These are phyloP conservation scores for Phymastichus coffea DNA, from an alignment of 1,140 invertebrate species.

Conservation along the genomic window DNA sequence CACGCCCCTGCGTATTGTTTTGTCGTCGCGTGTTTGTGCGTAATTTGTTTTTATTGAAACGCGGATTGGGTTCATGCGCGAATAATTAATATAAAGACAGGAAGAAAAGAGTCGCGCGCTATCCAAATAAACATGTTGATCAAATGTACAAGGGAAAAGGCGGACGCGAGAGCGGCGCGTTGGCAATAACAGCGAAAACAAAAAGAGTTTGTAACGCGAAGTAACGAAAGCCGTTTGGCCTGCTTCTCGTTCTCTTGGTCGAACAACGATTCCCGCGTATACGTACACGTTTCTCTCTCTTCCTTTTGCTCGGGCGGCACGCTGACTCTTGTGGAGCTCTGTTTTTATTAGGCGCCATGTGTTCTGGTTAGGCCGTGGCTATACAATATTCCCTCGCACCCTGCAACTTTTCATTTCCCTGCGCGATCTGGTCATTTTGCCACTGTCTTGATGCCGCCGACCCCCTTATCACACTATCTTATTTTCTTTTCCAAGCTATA, in stretches of 20 bases:
- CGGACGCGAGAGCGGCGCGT: too few species aligned
- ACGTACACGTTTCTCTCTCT: background rate
- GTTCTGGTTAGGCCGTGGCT: conserved; percentile 1
- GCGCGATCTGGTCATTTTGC: conserved; percentile 9
- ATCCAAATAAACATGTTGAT: too few species aligned
- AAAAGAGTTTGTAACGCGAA: background rate
- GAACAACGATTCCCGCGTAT: background rate
- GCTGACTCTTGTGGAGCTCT: background rate
- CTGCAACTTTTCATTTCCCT: conserved; percentile 15
- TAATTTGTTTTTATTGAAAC: too few species aligned
- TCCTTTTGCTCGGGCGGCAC: too few species aligned
- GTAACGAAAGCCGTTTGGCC: background rate
- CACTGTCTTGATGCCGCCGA: background rate
- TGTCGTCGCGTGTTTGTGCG: too few species aligned
- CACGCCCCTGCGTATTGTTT: too few species aligned
- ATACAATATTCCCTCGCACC: background rate
- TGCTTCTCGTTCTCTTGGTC: background rate
- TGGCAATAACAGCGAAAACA: background rate
- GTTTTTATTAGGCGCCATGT: conserved; percentile 7
- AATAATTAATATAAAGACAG: too few species aligned
- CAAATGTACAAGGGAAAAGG: too few species aligned
- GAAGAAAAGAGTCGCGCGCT: too few species aligned
- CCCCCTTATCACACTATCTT: background rate
- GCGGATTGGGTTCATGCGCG: too few species aligned
- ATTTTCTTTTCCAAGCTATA: background rate